Conservation (phyloP, 1,140 invertebrate genomes). For the Nautilus pompilius region DNA sequence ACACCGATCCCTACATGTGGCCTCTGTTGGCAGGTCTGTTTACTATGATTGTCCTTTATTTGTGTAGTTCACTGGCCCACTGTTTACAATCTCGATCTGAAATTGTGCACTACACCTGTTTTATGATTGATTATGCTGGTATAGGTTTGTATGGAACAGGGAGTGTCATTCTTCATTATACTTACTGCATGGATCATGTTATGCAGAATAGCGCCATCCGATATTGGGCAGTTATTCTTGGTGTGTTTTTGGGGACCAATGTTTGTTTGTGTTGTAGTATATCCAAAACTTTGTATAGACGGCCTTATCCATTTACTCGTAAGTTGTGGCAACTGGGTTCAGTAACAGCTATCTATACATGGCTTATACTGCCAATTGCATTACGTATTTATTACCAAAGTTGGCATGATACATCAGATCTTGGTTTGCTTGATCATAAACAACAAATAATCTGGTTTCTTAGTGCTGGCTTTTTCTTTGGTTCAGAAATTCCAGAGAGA, state of each 20-base stretch:
- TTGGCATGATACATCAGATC: slow-evolving; percentile 21
- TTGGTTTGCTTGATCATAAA: slow-evolving; percentile 38
- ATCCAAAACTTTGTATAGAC: slow-evolving; percentile 40
- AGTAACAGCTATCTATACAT: slow-evolving; percentile 40
- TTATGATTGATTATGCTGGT: slow-evolving; percentile 53
- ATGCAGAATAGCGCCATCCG: slow-evolving; percentile 20
- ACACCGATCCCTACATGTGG: slow-evolving; percentile 49
- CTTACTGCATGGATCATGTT: slow-evolving; percentile 39
- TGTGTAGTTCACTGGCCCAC: slow-evolving; percentile 45
- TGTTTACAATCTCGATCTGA: slow-evolving; percentile 49
- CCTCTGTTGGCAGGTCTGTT: slow-evolving; percentile 40
- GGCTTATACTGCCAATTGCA: slow-evolving; percentile 47
- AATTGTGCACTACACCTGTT: slow-evolving; percentile 47
- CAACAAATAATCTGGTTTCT: slow-evolving; percentile 50
- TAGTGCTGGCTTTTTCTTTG: slow-evolving; percentile 48
- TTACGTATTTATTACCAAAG: slow-evolving; percentile 26
- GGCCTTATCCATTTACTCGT: slow-evolving; percentile 48
- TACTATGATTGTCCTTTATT: slow-evolving; percentile 43
- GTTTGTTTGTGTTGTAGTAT: slow-evolving; percentile 41
- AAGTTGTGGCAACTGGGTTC: slow-evolving; percentile 50
- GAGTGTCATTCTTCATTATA: slow-evolving; percentile 46
- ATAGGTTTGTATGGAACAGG: slow-evolving; percentile 52
- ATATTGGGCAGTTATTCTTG: slow-evolving; percentile 33
- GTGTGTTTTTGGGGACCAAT: slow-evolving; percentile 31
- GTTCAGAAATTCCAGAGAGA: slow-evolving; percentile 49